Conservation (phyloP, 1,140 invertebrate species). For the Hypsibius dujardini region DNA sequence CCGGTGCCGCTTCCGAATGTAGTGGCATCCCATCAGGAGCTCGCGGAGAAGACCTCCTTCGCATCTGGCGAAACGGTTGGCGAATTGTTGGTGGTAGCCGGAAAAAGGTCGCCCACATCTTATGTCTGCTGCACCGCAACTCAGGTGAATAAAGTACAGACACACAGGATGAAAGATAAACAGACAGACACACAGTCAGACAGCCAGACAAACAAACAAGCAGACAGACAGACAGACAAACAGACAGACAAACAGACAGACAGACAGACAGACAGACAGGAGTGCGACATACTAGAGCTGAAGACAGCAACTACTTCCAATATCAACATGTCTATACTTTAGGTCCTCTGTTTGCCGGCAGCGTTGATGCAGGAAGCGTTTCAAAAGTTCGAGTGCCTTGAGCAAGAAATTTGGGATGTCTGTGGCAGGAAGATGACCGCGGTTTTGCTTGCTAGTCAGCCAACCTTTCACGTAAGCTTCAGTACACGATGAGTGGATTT, state of each 20-base stretch:
- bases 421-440: not conserved
- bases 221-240: too few species aligned
- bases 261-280: too few species aligned
- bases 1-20: not conserved
- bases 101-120: not conserved
- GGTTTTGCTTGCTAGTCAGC: not conserved
- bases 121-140: not conserved
- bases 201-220: too few species aligned
- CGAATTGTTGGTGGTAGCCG: not conserved
- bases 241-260: too few species aligned
- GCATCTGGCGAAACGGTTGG: not conserved
- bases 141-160: conserved; percentile 8
- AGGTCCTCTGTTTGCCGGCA: not conserved
- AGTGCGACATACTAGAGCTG: too few species aligned
- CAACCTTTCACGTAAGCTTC: not conserved
- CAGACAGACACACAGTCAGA: too few species aligned
- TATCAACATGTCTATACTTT: not conserved
- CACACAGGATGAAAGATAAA: too few species aligned
- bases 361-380: not conserved
- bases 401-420: not conserved
- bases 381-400: not conserved
- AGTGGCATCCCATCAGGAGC: not conserved
- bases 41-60: not conserved
- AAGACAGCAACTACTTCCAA: not conserved
- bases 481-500: too few species aligned